These are phyloP conservation scores for Brachionichthys hirsutus DNA, from an alignment of 2,113 vertebrate genomes.

Conservation along the genomic window DNA sequence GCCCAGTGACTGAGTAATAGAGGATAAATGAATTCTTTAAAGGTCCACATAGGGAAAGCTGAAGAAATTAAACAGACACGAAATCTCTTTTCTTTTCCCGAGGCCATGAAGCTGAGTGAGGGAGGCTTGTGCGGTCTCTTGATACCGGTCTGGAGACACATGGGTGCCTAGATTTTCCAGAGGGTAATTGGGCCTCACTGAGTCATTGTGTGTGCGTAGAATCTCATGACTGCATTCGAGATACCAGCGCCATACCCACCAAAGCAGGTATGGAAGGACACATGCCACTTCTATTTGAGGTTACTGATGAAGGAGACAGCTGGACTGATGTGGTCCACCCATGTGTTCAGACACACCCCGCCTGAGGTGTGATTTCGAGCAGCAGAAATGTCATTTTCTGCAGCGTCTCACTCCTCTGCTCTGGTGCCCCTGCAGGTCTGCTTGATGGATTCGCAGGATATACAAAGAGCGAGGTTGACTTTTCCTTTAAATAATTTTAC, in stretches of 20 bases:
- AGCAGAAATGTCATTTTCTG: conserved; percentile 39
- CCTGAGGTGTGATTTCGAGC: conserved; percentile 43
- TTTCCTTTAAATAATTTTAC: conserved; percentile 31
- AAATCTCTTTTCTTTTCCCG: conserved; percentile 77
- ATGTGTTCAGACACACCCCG: background rate
- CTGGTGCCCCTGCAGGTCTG: background rate
- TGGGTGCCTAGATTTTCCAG: conserved; percentile 37
- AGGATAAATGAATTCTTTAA: conserved; percentile 75
- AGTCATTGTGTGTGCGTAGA: conserved; percentile 23
- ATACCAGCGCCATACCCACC: conserved; percentile 13
- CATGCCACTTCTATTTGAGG: conserved; percentile 51
- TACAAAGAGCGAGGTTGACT: background rate
- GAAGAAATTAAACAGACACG: conserved; percentile 66
- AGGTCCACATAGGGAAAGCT: conserved; percentile 64
- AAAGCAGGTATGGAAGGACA: conserved; percentile 33
- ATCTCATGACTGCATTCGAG: conserved; percentile 50
- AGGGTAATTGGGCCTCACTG: conserved; percentile 68
- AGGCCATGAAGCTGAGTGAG: conserved; percentile 51
- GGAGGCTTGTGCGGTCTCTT: conserved; percentile 51
- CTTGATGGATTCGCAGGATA: conserved; percentile 14
- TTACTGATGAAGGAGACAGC: conserved; percentile 55
- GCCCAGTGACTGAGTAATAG: conserved; percentile 54
- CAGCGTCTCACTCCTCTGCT: conserved; percentile 3
- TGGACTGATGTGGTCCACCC: conserved; percentile 34
- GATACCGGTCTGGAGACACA: conserved; percentile 38